Conservation (phyloP, 1,140 invertebrate genomes). For the Drosophila punjabiensis region DNA sequence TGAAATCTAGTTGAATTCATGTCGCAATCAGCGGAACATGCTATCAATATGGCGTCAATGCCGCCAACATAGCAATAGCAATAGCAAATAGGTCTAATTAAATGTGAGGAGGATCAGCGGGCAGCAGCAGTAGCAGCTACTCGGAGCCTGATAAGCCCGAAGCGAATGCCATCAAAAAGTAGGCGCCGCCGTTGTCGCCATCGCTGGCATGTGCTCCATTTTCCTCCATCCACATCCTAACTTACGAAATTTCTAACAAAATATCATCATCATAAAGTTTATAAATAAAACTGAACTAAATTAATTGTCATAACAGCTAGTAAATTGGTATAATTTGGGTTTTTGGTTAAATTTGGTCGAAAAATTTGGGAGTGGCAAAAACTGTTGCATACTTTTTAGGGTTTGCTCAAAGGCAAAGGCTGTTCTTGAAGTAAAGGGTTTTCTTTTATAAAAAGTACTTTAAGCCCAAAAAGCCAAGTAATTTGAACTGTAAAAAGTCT, state of each 20-base stretch:
- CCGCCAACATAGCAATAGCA: slow-evolving; percentile 78
- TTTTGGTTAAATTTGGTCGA: background rate
- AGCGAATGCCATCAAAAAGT: slow-evolving; percentile 43
- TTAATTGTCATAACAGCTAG: background rate
- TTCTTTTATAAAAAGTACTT: background rate
- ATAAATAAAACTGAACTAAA: background rate
- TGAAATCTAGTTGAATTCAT: slow-evolving; percentile 49
- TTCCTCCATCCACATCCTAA: slow-evolving; percentile 9
- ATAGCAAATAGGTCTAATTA: slow-evolving; percentile 69
- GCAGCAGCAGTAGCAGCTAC: slow-evolving; percentile 3
- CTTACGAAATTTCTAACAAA: slow-evolving; percentile 29
- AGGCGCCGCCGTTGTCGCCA: slow-evolving; percentile 19
- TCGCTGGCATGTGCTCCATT: slow-evolving; percentile 40
- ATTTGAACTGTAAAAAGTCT: background rate
- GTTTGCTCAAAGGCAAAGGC: background rate
- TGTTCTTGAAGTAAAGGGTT: background rate
- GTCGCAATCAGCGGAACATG: slow-evolving; percentile 72
- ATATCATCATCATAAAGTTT: background rate
- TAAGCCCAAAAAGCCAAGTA: too few relatives aligned
- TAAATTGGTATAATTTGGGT: background rate
- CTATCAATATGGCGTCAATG: slow-evolving; percentile 76
- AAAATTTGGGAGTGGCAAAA: background rate
- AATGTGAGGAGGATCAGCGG: slow-evolving; percentile 64
- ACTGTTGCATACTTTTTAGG: slow-evolving; percentile 50
- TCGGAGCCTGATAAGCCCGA: slow-evolving; percentile 35